These are phyloP conservation scores for Acipenser ruthenus DNA, from an alignment of 2,797 vertebrate species.

Conservation along the genomic window DNA sequence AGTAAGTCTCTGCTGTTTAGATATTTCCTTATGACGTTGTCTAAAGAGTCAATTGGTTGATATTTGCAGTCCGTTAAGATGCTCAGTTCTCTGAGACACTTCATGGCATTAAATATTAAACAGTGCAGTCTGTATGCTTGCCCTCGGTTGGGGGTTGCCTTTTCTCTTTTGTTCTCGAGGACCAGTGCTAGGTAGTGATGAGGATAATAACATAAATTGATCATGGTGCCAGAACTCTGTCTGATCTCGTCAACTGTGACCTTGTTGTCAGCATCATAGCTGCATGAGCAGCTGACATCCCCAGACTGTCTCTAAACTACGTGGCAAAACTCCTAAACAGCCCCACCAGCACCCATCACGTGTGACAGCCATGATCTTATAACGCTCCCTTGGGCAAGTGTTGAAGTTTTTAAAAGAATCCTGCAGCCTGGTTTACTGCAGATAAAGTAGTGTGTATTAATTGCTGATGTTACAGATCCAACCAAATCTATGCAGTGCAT, in stretches of 20 bases:
- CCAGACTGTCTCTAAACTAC: conserved; percentile 37
- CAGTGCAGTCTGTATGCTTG: background rate
- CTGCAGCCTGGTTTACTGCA: background rate
- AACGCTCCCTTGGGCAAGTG: conserved; percentile 27
- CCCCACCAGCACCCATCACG: conserved; percentile 28
- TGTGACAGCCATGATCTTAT: conserved; percentile 24
- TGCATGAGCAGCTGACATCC: conserved; percentile 48
- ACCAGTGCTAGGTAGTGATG: background rate
- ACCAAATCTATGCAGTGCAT: too few relatives aligned
- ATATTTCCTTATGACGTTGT: background rate
- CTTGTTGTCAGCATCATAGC: conserved; percentile 45
- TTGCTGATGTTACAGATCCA: too few relatives aligned
- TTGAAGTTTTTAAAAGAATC: background rate
- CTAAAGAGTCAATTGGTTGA: background rate
- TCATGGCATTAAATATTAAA: too few relatives aligned
- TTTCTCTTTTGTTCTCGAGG: background rate
- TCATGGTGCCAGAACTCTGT: conserved; percentile 32
- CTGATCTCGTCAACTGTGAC: conserved; percentile 34
- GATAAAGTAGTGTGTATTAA: too few relatives aligned
- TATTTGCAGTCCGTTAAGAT: background rate
- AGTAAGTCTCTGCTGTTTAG: background rate
- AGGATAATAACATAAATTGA: conserved; percentile 29
- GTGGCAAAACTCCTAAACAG: conserved; percentile 37
- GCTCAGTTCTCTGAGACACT: background rate
- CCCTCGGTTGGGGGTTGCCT: conserved; percentile 9